Evolutionary conservation across 2,888 invertebrate species (phyloP).

Genomic region (Oscheius sp.): DNA sequence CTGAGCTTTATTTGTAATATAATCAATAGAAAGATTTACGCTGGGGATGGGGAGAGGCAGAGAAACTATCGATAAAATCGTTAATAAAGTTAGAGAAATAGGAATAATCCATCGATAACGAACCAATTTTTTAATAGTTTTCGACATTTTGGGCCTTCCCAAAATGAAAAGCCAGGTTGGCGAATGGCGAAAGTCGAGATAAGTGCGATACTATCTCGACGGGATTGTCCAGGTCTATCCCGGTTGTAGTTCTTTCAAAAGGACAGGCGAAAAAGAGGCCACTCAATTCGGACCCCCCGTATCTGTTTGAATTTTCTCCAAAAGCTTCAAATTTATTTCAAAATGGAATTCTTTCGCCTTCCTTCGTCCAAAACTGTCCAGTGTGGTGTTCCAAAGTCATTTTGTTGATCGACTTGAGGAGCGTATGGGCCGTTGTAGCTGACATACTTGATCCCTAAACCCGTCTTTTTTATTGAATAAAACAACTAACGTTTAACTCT

Average conservation of each 20-base stretch:
- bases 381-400: constrained; percentile 20
- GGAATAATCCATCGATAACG: constrained; percentile 8
- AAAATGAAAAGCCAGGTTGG: no score
- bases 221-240: no score
- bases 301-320: background rate
- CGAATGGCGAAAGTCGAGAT: no score
- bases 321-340: background rate
- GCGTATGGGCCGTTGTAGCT: background rate
- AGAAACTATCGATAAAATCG: constrained; percentile 9
- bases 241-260: no score
- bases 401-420: background rate
- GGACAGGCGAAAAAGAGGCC: no score
- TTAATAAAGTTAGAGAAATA: background rate
- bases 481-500: background rate
- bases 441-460: constrained; percentile 7
- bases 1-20: background rate
- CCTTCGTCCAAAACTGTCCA: constrained; percentile 23
- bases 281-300: no score
- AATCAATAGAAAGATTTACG: background rate
- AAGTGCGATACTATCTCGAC: no score
- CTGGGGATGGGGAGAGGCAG: background rate
- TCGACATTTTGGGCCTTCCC: no score
- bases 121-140: background rate
- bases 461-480: background rate
- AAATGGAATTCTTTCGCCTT: constrained; percentile 23